phyloP scores from a whole-genome alignment of 2,888 invertebrate genomes.

The Melitaea athalia region DNA sequence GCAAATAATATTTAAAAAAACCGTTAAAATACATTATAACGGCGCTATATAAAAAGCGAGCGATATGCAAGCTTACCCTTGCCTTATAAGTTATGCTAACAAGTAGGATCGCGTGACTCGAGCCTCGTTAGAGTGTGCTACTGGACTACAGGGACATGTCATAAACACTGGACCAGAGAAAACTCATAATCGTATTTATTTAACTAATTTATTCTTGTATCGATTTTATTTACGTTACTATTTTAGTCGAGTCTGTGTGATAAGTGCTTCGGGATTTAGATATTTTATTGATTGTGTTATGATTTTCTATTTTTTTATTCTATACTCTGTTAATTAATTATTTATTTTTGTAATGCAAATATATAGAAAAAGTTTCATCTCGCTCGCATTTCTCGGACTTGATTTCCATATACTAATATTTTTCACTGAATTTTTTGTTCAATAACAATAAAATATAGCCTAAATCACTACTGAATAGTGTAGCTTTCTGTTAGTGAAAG shows the following conservation, averaged over 20 bases:
- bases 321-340: too few relatives aligned
- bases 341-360: too few relatives aligned
- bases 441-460: too few relatives aligned
- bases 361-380: too few relatives aligned
- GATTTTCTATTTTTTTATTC: too few relatives aligned
- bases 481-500: too few relatives aligned
- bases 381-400: too few relatives aligned
- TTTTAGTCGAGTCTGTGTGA: neutral
- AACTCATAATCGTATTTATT: constrained; percentile 27
- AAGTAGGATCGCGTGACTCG: constrained; percentile 62
- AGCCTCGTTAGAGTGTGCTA: constrained; percentile 46
- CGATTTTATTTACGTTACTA: constrained; percentile 2
- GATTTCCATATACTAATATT: too few relatives aligned
- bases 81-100: constrained; percentile 73
- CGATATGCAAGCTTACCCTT: constrained; percentile 61
- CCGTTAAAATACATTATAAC: constrained; percentile 15
- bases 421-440: too few relatives aligned
- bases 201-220: constrained; percentile 20
- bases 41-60: constrained; percentile 34
- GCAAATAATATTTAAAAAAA: constrained; percentile 1
- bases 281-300: neutral
- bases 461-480: too few relatives aligned
- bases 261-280: neutral
- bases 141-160: constrained; percentile 20
- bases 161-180: constrained; percentile 28